Conservation (phyloP, 2,113 vertebrate genomes). For the Trogon melanurus region DNA sequence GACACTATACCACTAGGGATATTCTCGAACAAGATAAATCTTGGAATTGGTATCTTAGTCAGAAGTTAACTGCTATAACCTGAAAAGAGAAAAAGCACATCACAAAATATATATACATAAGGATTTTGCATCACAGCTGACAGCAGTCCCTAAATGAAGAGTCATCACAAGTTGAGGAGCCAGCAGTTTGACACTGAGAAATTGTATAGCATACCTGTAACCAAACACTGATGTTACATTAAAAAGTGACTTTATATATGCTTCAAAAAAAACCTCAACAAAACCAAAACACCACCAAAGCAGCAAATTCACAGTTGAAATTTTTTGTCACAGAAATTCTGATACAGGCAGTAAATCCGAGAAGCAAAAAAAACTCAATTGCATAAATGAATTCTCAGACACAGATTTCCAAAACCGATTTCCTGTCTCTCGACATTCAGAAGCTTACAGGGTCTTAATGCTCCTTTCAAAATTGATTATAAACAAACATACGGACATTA, state of each 20-base stretch:
- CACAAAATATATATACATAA: neutral
- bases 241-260: neutral
- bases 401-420: neutral
- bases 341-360: neutral
- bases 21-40: neutral
- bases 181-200: neutral
- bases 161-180: neutral
- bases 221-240: neutral
- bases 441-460: constrained; percentile 33
- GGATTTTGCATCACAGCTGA: neutral
- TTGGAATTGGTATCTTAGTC: too few relatives aligned
- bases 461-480: constrained; percentile 33
- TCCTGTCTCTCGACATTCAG: neutral
- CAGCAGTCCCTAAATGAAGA: neutral
- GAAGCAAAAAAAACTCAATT: neutral
- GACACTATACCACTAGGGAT: neutral
- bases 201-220: neutral
- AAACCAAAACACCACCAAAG: neutral
- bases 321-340: neutral
- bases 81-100: neutral
- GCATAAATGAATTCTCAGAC: neutral
- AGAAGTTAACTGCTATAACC: neutral
- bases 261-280: neutral
- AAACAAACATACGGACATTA: constrained; percentile 36
- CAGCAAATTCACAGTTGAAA: neutral